Evolutionary conservation across 2,888 invertebrate species (phyloP).

Genomic region (Chirona hameri): DNA sequence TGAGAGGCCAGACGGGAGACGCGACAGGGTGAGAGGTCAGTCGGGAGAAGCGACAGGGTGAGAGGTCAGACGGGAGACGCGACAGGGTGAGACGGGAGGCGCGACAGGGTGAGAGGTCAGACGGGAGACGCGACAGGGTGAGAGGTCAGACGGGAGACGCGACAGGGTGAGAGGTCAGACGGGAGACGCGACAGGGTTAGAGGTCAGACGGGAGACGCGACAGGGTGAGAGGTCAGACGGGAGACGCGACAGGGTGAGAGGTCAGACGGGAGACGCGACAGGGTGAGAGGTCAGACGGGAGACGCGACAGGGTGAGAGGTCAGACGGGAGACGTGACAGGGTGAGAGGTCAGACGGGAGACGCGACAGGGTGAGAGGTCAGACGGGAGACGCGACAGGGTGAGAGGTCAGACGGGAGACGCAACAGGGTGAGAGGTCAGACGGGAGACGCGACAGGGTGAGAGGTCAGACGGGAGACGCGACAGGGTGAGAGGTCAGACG

Average conservation of each 20-base stretch:
- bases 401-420: not conserved
- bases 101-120: too few relatives aligned
- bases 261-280: too few relatives aligned
- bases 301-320: not conserved
- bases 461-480: not conserved
- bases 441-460: not conserved
- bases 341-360: not conserved
- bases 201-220: not conserved
- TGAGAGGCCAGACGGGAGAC: not conserved
- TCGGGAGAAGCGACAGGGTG: too few relatives aligned
- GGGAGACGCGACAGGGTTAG: not conserved
- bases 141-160: not conserved
- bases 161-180: too few relatives aligned
- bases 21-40: not conserved
- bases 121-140: not conserved
- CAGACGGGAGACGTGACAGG: too few relatives aligned
- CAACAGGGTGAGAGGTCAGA: not conserved
- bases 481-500: not conserved
- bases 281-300: not conserved
- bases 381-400: too few relatives aligned
- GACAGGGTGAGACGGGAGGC: not conserved
- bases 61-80: not conserved
- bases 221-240: not conserved
- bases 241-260: not conserved
- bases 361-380: not conserved